phyloP scores from a whole-genome alignment of 2,113 vertebrate genomes.

The Bos indicus region DNA sequence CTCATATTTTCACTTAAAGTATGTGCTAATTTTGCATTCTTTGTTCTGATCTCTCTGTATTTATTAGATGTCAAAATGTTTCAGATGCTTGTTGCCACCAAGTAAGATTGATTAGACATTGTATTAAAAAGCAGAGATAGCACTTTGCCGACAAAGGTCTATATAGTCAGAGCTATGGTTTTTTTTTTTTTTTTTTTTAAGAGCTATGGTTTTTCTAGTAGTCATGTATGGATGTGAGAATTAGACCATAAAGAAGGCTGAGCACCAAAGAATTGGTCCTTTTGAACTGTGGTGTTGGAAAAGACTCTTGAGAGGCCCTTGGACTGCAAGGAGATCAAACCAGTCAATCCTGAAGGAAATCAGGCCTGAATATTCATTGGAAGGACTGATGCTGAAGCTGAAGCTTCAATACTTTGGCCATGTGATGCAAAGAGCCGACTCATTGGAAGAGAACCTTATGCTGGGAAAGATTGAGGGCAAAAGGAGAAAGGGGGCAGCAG shows the following conservation, averaged over 20 bases:
- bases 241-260: background rate
- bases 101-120: background rate
- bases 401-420: background rate
- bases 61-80: background rate
- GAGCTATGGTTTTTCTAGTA: background rate
- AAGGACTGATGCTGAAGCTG: background rate
- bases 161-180: background rate
- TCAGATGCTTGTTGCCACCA: background rate
- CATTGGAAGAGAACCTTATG: background rate
- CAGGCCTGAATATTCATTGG: background rate
- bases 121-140: background rate
- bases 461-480: background rate
- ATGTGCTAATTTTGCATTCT: background rate
- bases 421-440: background rate
- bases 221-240: background rate
- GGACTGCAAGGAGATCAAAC: background rate
- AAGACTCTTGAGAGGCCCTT: background rate
- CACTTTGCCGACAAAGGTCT: background rate
- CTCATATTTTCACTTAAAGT: conserved; percentile 18
- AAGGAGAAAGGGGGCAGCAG: background rate
- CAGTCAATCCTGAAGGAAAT: background rate
- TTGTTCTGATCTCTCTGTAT: background rate
- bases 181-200: too few relatives aligned
- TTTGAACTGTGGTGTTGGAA: background rate
- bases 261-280: background rate